A percentile compares a stretch with the other conserved stretches of the same genome.
Evolutionary conservation across 2,797 vertebrate species (phyloP).

Genomic region (Neopelma chrysocephalum): DNA sequence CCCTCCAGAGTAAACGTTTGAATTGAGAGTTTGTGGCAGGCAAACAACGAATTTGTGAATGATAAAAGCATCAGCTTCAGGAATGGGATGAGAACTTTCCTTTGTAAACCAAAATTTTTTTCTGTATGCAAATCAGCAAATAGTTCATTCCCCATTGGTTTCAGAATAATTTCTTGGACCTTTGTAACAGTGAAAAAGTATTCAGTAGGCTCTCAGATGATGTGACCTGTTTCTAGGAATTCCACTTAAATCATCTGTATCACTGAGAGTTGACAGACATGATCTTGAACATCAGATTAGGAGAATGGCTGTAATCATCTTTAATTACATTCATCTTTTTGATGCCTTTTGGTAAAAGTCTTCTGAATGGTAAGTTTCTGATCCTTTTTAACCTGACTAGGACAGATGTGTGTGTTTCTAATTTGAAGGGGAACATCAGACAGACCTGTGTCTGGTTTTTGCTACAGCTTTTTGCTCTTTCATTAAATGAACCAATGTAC

Average conservation of each 20-base stretch:
- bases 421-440: background rate
- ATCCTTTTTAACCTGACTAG: background rate
- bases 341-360: background rate
- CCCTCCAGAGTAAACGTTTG: background rate
- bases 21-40: background rate
- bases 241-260: background rate
- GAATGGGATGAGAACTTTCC: background rate
- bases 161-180: background rate
- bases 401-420: background rate
- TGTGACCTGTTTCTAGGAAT: background rate
- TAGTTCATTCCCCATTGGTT: background rate
- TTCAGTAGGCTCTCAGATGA: background rate
- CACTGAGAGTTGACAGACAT: background rate
- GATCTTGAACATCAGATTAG: background rate
- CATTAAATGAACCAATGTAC: background rate
- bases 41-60: background rate
- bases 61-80: background rate
- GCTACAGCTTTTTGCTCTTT: background rate
- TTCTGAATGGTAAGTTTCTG: background rate
- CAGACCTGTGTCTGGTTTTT: background rate
- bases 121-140: background rate
- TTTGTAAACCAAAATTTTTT: background rate
- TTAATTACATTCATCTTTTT: background rate
- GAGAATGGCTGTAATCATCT: background rate
- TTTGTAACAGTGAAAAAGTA: background rate